Evolutionary conservation across 2,797 vertebrate species (phyloP).

Genomic region (Cirrhinus mrigala): DNA sequence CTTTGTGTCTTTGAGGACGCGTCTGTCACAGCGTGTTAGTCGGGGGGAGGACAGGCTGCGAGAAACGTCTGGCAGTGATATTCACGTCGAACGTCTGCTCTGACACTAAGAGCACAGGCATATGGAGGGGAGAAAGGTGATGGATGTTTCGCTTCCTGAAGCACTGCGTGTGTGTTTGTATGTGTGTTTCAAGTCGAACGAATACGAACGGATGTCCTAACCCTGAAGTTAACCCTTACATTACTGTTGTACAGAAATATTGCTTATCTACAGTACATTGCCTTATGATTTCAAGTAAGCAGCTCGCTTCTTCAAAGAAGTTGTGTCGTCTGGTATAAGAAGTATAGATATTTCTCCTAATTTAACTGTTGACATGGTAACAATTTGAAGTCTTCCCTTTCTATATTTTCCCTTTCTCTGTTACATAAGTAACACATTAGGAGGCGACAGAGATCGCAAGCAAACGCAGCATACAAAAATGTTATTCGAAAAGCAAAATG

Average conservation of each 20-base stretch:
- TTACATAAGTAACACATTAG: slow-evolving; percentile 1
- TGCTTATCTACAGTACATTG: slow-evolving; percentile 46
- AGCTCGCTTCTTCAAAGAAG: slow-evolving; percentile 12
- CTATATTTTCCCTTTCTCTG: slow-evolving; percentile 24
- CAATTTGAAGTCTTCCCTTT: slow-evolving; percentile 28
- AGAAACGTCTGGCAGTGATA: slow-evolving; percentile 52
- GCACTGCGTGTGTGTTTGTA: slow-evolving; percentile 20
- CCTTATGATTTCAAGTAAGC: slow-evolving; percentile 30
- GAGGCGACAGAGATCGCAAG: slow-evolving; percentile 22
- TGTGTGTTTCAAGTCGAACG: neutral
- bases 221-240: slow-evolving; percentile 14
- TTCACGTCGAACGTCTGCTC: slow-evolving; percentile 43
- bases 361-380: slow-evolving; percentile 42
- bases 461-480: slow-evolving; percentile 26
- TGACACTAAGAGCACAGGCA: slow-evolving; percentile 32
- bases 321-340: slow-evolving; percentile 8
- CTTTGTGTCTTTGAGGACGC: slow-evolving; percentile 14
- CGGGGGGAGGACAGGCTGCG: slow-evolving; percentile 14
- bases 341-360: slow-evolving; percentile 5
- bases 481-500: slow-evolving; percentile 14
- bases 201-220: slow-evolving; percentile 6
- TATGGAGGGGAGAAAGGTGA: slow-evolving; percentile 24
- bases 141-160: slow-evolving; percentile 25
- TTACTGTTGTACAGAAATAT: slow-evolving; percentile 33
- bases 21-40: slow-evolving; percentile 53